A percentile compares a stretch with the other conserved stretches of the same genome.
phyloP scores from a whole-genome alignment of 1,140 invertebrate species.

The Drosophila persimilis region DNA sequence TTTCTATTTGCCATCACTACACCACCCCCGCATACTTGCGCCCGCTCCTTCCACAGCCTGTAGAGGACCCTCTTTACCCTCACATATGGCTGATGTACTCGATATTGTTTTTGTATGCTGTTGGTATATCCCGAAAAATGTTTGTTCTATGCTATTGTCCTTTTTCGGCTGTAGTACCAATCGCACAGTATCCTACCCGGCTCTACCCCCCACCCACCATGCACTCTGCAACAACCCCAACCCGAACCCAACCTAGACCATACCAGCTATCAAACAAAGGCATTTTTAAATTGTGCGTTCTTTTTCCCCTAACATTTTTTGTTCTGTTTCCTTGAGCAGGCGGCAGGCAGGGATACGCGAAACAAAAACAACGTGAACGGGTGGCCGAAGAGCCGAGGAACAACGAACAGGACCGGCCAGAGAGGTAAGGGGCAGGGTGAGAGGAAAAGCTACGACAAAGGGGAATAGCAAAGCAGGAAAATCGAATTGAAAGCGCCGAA shows the following conservation, averaged over 20 bases:
- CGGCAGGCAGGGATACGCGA: conserved; percentile 21
- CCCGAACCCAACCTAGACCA: too few relatives aligned
- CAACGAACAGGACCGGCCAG: too few relatives aligned
- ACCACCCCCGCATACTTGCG: not conserved
- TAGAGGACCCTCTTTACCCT: not conserved
- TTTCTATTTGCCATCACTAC: conserved; percentile 65
- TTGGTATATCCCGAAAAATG: conserved; percentile 32
- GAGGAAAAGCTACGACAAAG: conserved; percentile 20
- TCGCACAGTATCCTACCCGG: not conserved
- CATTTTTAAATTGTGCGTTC: conserved; percentile 76
- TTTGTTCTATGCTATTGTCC: conserved; percentile 63
- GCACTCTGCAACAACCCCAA: too few relatives aligned
- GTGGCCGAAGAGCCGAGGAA: too few relatives aligned
- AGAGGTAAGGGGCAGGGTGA: too few relatives aligned
- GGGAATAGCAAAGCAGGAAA: conserved; percentile 44
- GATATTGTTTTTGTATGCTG: conserved; percentile 9
- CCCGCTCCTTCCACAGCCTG: not conserved
- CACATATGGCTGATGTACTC: conserved; percentile 28
- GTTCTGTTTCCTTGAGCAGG: conserved; percentile 16
- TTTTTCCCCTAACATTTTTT: conserved; percentile 40
- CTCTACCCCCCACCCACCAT: too few relatives aligned
- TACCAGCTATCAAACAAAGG: conserved; percentile 54
- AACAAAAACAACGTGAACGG: conserved; percentile 21
- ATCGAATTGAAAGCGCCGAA: conserved; percentile 57
- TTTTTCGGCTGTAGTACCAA: conserved; percentile 52